Evolutionary conservation across 2,888 invertebrate species (phyloP).

Genomic region (Horisme vitalbata): DNA sequence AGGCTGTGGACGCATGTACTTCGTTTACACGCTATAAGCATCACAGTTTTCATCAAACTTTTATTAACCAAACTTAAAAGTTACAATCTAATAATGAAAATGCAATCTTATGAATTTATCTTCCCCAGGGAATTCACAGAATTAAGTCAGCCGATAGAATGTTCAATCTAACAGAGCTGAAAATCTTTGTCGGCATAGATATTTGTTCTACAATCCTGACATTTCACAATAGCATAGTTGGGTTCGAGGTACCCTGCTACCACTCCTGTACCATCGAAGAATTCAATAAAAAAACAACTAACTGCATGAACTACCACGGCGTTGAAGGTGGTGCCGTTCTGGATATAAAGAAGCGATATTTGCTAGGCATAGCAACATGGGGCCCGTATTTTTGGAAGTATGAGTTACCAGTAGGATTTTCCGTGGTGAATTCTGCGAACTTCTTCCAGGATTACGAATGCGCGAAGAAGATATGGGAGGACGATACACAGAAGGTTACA

Average conservation of each 20-base stretch:
- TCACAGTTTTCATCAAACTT: too few species aligned
- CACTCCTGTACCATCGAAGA: conserved; percentile 48
- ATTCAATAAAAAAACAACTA: conserved; percentile 17
- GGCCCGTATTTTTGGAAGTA: conserved; percentile 33
- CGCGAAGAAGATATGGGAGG: conserved; percentile 48
- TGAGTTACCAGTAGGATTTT: conserved; percentile 59
- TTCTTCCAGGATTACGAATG: conserved; percentile 54
- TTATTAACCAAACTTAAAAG: too few species aligned
- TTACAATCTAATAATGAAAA: too few species aligned
- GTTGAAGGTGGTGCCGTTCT: conserved; percentile 56
- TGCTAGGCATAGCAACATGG: conserved; percentile 65
- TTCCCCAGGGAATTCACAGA: conserved; percentile 40
- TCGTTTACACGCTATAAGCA: too few species aligned
- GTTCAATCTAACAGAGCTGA: conserved; percentile 44
- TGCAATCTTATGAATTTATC: conserved; percentile 3
- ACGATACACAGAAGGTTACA: conserved; percentile 16
- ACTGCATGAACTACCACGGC: conserved; percentile 49
- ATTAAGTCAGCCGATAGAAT: conserved; percentile 26
- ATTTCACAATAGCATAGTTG: conserved; percentile 25
- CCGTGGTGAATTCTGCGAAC: conserved; percentile 50
- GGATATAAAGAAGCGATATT: conserved; percentile 35
- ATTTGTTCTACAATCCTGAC: conserved; percentile 48
- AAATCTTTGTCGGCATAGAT: conserved; percentile 42
- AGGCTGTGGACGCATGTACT: too few species aligned
- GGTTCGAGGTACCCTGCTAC: conserved; percentile 58